A percentile compares a stretch with the other conserved stretches of the same genome.
These are phyloP conservation scores for Uropsilus gracilis DNA, from an alignment of 2,113 vertebrate species.

Conservation along the genomic window DNA sequence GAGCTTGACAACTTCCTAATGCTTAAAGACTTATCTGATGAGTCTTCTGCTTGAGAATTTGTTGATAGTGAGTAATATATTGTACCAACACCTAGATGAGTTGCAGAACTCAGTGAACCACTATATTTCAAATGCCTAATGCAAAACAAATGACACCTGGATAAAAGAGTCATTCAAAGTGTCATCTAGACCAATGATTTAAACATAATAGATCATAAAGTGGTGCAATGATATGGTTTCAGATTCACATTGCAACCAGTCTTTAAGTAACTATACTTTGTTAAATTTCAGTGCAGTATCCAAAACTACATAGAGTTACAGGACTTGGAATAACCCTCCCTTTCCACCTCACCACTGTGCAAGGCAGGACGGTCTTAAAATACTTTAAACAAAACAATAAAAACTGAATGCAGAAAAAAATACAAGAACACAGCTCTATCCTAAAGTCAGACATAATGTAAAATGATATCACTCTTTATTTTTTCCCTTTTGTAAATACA, in stretches of 20 bases:
- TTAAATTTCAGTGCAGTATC: neutral
- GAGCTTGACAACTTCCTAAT: neutral
- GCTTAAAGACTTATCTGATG: neutral
- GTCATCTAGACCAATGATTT: neutral
- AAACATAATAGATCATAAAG: neutral
- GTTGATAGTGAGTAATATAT: neutral
- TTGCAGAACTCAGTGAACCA: neutral
- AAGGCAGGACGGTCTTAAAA: neutral
- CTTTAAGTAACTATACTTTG: neutral
- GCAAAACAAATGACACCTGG: neutral
- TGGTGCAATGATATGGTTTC: neutral
- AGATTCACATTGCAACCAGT: neutral
- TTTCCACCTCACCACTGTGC: neutral
- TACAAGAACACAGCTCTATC: neutral
- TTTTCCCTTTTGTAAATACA: neutral
- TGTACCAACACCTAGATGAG: neutral
- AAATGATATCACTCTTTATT: neutral
- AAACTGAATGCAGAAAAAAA: neutral
- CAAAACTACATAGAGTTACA: neutral
- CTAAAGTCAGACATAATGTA: neutral
- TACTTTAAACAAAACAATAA: neutral
- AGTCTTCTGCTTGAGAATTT: neutral
- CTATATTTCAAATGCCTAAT: neutral
- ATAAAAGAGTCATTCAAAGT: neutral
- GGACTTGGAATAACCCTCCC: neutral